These are phyloP conservation scores for Cataglyphis hispanica DNA, from an alignment of 1,140 invertebrate species.

Conservation along the genomic window DNA sequence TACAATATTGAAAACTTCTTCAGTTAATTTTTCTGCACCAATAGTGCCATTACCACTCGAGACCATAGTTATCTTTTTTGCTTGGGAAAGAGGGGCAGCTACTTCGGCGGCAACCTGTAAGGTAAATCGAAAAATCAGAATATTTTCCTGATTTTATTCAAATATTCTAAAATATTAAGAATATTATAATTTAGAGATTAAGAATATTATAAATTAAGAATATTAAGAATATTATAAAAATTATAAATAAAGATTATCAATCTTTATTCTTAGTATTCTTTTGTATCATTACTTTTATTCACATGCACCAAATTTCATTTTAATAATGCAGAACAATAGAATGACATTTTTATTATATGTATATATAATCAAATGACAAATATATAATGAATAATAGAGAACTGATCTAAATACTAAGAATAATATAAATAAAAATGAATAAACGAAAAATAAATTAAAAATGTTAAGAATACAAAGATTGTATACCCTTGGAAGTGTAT, in stretches of 20 bases:
- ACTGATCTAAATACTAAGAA: too few relatives aligned
- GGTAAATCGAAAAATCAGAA: constrained; percentile 62
- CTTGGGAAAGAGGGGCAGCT: constrained; percentile 96
- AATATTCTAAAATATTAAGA: constrained; percentile 4
- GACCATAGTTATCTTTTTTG: constrained; percentile 98
- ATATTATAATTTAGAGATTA: constrained; percentile 30
- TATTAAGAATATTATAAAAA: constrained; percentile 35
- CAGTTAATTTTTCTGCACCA: constrained; percentile 96
- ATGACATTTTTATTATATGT: too few relatives aligned
- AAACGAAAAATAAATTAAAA: too few relatives aligned
- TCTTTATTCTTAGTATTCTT: too few relatives aligned
- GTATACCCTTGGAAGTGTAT: constrained; percentile 96
- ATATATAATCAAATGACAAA: too few relatives aligned
- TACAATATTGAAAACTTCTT: constrained; percentile 97
- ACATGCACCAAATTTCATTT: too few relatives aligned
- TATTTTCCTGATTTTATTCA: background rate
- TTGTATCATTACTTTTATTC: too few relatives aligned
- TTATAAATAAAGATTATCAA: constrained; percentile 1
- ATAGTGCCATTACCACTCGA: constrained; percentile 96
- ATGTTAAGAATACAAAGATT: background rate
- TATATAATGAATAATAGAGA: too few relatives aligned
- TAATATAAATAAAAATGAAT: too few relatives aligned
- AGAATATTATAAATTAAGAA: constrained; percentile 47
- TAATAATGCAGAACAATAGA: too few relatives aligned
- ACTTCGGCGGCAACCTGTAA: constrained; percentile 97